Base-by-base conservation (phyloP, 1,140 invertebrate genomes). In the Phortica variegata region DNA sequence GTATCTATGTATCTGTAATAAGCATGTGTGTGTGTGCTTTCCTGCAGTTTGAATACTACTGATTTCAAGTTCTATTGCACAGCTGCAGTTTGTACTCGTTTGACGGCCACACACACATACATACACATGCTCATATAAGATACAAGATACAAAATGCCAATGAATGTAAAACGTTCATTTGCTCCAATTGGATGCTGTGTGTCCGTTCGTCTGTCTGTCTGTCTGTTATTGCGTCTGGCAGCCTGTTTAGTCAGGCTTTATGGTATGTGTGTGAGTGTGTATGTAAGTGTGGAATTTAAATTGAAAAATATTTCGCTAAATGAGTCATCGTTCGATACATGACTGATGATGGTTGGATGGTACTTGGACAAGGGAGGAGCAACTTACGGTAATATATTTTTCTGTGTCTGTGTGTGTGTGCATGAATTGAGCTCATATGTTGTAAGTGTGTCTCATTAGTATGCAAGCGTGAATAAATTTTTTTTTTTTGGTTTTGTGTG, bases 111-210 rank as follows among this genome's bases (percentile, higher is more conserved):
- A 31, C 36, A 15, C 13, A 13, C 34, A 37, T 5, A 37, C 13
- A 8, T 17, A 13, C 39, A 31, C 29, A 31, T 31, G 29, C 29
- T 7, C 29, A 31, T 47, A 44, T 7, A 29, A 48, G 49, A 52
- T 52, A 48, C 49, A 52, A 52, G 53, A 29, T 12, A 29, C 47
- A 51, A 55, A 53, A 18, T 21, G 29, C 20, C 43, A 19, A 18
- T 33, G 31, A 21, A 46, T 32, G 23, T 60, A 51, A 63, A 63
- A 62, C 62, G 58, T 66, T 68, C 62, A 66, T 68, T 66, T 56
- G 63, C 57, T 68, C 56, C 62, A 66, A 66, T 66, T 66, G 63
- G 63, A 66, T 62, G 63, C 63, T 68, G 58, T 47, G 55, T 51
- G 54, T 59, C 53, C 38, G 33, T 43, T 39, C 23, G 17, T 43